Percentiles rank a stretch among this genome's conserved stretches.
Evolutionary conservation across 2,888 invertebrate species (phyloP).

Genomic region (Notodonta ziczac): DNA sequence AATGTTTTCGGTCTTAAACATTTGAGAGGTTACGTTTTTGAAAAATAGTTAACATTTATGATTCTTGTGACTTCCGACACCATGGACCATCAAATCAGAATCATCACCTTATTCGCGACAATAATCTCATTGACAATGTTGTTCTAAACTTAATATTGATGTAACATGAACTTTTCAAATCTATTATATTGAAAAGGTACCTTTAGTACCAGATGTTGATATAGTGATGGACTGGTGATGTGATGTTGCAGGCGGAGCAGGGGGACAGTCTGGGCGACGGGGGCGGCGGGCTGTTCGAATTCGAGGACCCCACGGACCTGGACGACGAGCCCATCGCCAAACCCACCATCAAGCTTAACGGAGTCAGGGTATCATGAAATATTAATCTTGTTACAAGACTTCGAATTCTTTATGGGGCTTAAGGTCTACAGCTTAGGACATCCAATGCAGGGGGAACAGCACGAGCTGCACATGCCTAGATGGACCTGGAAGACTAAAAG

Average conservation of each 20-base stretch:
- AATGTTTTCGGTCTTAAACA: background rate
- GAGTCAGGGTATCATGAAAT: conserved; percentile 70
- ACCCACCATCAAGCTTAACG: conserved; percentile 79
- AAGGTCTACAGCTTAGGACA: too few relatives aligned
- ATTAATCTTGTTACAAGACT: too few relatives aligned
- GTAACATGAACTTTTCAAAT: too few relatives aligned
- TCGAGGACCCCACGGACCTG: conserved; percentile 61
- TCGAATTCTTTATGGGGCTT: too few relatives aligned
- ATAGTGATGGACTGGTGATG: conserved; percentile 3
- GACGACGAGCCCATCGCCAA: conserved; percentile 62
- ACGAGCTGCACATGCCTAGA: too few relatives aligned
- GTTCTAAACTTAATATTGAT: background rate
- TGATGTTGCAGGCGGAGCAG: conserved; percentile 43
- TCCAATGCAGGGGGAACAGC: too few relatives aligned
- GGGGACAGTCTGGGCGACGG: conserved; percentile 43
- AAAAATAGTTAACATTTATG: background rate
- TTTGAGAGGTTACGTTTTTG: conserved; percentile 26
- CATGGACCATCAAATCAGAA: background rate
- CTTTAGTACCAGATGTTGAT: background rate
- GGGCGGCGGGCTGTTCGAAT: conserved; percentile 62
- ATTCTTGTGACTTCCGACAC: background rate
- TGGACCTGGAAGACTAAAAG: too few relatives aligned
- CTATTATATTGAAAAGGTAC: too few relatives aligned
- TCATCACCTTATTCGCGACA: too few relatives aligned
- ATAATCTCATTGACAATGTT: background rate